phyloP scores from a whole-genome alignment of 2,113 vertebrate genomes.

The Athene noctua region DNA sequence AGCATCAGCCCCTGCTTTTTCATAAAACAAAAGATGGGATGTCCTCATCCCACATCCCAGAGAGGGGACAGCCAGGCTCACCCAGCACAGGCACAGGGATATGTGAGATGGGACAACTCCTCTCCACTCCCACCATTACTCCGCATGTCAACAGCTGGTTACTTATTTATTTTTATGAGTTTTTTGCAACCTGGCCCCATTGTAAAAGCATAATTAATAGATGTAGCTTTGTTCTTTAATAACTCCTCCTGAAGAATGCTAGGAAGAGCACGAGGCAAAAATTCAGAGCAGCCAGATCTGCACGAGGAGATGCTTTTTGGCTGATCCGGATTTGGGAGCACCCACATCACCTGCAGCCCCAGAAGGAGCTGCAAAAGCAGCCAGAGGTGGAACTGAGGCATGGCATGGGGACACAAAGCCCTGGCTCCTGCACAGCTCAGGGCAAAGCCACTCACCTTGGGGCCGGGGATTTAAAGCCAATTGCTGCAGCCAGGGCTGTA shows the following conservation, averaged over 20 bases:
- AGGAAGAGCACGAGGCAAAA: neutral
- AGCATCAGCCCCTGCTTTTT: neutral
- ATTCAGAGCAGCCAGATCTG: neutral
- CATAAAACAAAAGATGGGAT: neutral
- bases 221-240: neutral
- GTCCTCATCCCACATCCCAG: neutral
- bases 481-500: neutral
- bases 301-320: neutral
- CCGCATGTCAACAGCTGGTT: neutral
- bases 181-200: neutral
- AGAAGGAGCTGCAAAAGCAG: neutral
- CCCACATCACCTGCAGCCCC: neutral
- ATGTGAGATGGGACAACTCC: neutral
- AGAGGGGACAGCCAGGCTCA: neutral
- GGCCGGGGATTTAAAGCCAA: neutral
- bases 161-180: neutral
- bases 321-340: accelerated
- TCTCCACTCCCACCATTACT: neutral
- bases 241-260: neutral
- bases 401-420: accelerated
- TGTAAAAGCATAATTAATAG: neutral
- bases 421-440: neutral
- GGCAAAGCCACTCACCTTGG: neutral
- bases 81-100: accelerated
- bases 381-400: neutral